Evolutionary conservation across 2,888 invertebrate species (phyloP).

Genomic region (Tetragnatha montana): DNA sequence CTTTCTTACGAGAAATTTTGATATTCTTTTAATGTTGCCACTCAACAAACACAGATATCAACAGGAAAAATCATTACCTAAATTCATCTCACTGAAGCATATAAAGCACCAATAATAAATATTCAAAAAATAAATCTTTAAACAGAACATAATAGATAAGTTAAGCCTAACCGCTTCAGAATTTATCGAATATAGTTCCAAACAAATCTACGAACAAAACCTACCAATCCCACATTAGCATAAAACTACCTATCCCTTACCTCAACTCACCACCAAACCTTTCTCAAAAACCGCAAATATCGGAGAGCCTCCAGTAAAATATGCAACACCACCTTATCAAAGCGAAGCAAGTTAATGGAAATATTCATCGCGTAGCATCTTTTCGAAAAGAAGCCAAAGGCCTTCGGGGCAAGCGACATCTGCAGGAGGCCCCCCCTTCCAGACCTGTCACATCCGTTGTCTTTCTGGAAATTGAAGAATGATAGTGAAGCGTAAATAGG

Average conservation of each 20-base stretch:
- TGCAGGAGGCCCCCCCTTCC: constrained; percentile 31
- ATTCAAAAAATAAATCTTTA: too few species aligned
- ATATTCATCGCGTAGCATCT: constrained; percentile 1
- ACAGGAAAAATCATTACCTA: too few species aligned
- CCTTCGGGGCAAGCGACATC: constrained; percentile 48
- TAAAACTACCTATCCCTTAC: neutral
- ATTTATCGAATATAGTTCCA: too few species aligned
- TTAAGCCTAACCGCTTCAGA: too few species aligned
- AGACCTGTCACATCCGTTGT: constrained; percentile 57
- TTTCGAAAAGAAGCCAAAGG: neutral
- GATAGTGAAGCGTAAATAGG: constrained; percentile 46
- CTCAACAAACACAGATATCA: too few species aligned
- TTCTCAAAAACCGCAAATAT: neutral
- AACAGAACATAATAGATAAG: too few species aligned
- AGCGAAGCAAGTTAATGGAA: constrained; percentile 12
- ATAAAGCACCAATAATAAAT: too few species aligned
- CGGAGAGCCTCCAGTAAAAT: neutral
- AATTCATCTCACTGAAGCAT: too few species aligned
- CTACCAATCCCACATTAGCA: too few species aligned
- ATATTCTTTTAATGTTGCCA: too few species aligned
- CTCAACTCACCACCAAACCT: neutral
- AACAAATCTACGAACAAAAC: too few species aligned
- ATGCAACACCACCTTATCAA: neutral
- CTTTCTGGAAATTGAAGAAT: constrained; percentile 59
- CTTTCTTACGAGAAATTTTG: too few species aligned